phyloP scores from a whole-genome alignment of 2,797 vertebrate species.

The Gallinago stenura region DNA sequence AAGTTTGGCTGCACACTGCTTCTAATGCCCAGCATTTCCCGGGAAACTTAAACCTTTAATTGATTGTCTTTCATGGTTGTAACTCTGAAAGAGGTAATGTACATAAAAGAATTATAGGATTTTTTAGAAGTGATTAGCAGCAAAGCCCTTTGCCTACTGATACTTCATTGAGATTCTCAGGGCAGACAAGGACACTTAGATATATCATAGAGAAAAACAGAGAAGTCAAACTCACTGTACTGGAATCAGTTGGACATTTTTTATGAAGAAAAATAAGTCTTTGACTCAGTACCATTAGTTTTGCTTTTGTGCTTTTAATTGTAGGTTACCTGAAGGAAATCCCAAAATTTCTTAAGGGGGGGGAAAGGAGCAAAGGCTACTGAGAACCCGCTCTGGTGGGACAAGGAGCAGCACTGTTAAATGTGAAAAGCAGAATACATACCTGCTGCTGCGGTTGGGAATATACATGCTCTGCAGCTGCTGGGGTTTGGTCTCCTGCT shows the following conservation, averaged over 20 bases:
- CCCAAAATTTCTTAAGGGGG: not conserved
- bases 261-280: not conserved
- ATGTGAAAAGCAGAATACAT: not conserved
- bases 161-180: not conserved
- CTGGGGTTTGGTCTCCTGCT: not conserved
- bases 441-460: not conserved
- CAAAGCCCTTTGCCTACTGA: not conserved
- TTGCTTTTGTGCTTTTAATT: not conserved
- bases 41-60: constrained; percentile 46
- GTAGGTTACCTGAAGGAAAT: not conserved
- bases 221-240: not conserved
- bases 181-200: not conserved
- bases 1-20: constrained; percentile 1
- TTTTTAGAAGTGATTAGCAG: not conserved
- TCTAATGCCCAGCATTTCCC: constrained; percentile 52
- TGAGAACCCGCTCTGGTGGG: not conserved
- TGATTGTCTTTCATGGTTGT: constrained; percentile 31
- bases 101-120: not conserved
- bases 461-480: not conserved
- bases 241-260: not conserved
- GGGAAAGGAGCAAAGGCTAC: not conserved
- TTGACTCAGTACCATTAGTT: not conserved
- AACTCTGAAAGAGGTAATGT: constrained; percentile 19
- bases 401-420: not conserved
- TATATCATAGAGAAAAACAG: not conserved